Base-by-base conservation (phyloP, 2,888 invertebrate genomes). In the Leptarthrus brevirostris region DNA sequence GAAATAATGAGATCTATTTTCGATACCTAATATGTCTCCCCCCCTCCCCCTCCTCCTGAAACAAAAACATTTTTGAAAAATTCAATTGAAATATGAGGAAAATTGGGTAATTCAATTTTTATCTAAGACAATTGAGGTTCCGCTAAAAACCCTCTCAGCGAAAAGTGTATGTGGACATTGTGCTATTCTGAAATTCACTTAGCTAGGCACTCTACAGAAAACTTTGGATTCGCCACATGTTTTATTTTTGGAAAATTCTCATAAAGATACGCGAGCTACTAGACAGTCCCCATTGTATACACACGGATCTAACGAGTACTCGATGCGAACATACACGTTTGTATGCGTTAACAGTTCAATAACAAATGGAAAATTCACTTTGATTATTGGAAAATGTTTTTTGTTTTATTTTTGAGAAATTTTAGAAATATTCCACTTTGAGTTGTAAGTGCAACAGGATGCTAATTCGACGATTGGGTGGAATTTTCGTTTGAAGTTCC, bases 221-320 rank as follows among this genome's bases (percentile, higher is more conserved):
- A 30, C 56, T 73, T 54, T 64, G 24, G 18, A 72, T 40, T 16
- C 70, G 64, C 34, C 73, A 73, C 66, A 73, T 75, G 73, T 73
- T 73, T 73, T 75, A 75, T 75, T 75, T 75, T 75, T 75, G 75
- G 75, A 75, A 73, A 71, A 71, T 54, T 71, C 71, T 71, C 71
- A 71, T 40, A 12, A 8, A 47, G 49, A 66, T 66, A 61, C 24
- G 30, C 66, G 4, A 3, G 52, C 52, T 18, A 69, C 18, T 30
- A 34, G 20, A n/a, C 20, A 5, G 34, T 24, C 36, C 26, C 14
- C 12, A 16, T 44, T 20, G 12, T 64, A 24, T 24, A 20, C 24
- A 10, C 8, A n/a, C 44, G 47, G 12, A 44, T 6, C 6, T 3
- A 44, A 14, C 24, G 26, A 4, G 20, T 14, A 44, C 18, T 5